Evolutionary conservation across 1,140 invertebrate species (phyloP), one percentile per base, ranked within the genome.

Genomic region (Diachasma alloeum): DNA sequence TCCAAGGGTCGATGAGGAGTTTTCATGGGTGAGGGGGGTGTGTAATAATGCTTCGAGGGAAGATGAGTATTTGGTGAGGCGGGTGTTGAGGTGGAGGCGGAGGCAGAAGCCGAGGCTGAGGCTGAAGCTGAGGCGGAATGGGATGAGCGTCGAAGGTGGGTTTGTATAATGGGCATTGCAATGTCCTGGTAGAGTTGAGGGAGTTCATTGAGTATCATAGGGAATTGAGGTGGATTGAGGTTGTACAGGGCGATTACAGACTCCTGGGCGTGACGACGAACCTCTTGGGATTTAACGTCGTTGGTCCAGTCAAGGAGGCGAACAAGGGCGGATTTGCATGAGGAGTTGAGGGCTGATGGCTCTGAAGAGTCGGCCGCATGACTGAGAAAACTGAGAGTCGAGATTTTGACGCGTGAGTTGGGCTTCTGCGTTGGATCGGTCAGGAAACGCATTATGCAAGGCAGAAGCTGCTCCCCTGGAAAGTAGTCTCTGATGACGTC

Each of bases 391-490:
- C 92, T 92, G 24, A 96, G 87, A 48, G 93, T 94, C 26, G 94
- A 93, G 75, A 94, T 90, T 86, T 95, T 95, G 31, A 97, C 96
- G 85, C 95, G 96, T 0, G 93, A 91, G 82, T 96, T 97, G 1
- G 96, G 97, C 13, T 96, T 97, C 87, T 98, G 96, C 9, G 96
- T 96, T 13, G 94, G 93, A 90, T 98, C 97, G 59, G 94, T 94
- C 17, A 98, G 90, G 89, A 97, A 97, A 85, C 94, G 90, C 80
- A 92, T 91, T 44, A 94, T 89, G 53, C 91, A 91, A 74, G 90
- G 90, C 81, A 95, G 90, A 81, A 94, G 91, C 72, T 92, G 89
- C 77, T 93, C 91, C 74, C 88, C 90, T n/a, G 92, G 88, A 86
- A 95, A 94, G 67, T 90, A 91, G 37, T 92, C 92, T 80, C 93